phyloP scores from a whole-genome alignment of 1,140 invertebrate species.

The Apis laboriosa region DNA sequence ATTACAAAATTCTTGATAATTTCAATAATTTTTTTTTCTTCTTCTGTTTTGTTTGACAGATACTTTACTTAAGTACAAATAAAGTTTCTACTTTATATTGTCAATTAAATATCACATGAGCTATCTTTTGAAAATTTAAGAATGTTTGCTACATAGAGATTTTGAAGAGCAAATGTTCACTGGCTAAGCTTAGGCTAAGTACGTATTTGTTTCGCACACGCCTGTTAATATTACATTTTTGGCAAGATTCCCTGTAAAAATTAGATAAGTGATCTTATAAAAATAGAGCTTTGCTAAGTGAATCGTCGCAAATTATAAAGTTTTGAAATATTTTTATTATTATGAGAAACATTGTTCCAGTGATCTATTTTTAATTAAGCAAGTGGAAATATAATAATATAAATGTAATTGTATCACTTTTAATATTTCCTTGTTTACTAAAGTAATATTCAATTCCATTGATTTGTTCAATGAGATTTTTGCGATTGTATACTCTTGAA shows the following conservation, averaged over 20 bases:
- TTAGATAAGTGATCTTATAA: too few relatives aligned
- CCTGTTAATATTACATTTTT: conserved; percentile 35
- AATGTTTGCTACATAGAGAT: conserved; percentile 20
- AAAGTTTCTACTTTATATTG: not conserved
- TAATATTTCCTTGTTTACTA: not conserved
- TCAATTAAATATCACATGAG: too few relatives aligned
- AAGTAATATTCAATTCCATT: not conserved
- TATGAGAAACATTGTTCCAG: not conserved
- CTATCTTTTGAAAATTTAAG: not conserved
- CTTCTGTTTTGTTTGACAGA: not conserved
- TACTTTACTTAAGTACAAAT: not conserved
- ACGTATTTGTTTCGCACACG: conserved; percentile 77
- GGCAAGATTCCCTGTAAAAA: too few relatives aligned
- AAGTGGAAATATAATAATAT: conserved; percentile 34
- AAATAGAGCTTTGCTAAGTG: not conserved
- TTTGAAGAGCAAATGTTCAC: conserved; percentile 75
- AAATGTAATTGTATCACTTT: not conserved
- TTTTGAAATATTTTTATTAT: not conserved
- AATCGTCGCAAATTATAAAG: conserved; percentile 20
- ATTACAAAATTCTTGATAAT: not conserved
- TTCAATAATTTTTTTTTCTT: not conserved
- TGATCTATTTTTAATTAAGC: not conserved
- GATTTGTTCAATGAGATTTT: not conserved
- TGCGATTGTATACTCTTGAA: not conserved
- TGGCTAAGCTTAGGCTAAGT: conserved; percentile 79